Evolutionary conservation across 1,140 invertebrate species (phyloP), one percentile per base, ranked within the genome.

Genomic region (Sarcophaga bullata): DNA sequence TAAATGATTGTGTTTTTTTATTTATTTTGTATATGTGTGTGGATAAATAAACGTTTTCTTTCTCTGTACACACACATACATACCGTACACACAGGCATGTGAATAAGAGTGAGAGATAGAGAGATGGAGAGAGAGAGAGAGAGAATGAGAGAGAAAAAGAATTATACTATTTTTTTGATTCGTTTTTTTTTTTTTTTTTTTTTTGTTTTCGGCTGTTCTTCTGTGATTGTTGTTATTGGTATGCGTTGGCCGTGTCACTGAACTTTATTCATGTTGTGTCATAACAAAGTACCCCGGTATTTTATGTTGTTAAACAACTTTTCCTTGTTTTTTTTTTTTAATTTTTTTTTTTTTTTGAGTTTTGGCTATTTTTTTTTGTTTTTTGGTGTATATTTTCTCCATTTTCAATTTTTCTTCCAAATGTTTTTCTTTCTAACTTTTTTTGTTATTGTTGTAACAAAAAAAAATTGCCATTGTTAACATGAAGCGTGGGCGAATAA

Each of bases 191-290:
- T n/a, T n/a, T n/a, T 37, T 37, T 37, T 37, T 37, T 37, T 37
- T 58, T 58, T 0, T 58, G 54, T 58, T n/a, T 37, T 58, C 13
- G 7, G 54, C n/a, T 15, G 15, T 15, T 58, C 13, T 58, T n/a
- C n/a, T 58, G 54, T 58, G 15, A 8, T 58, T 58, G 54, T 62
- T 15, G 11, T 25, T 68, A 19, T 17, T 25, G n/a, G 17, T 68
- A 19, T 68, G 62, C 54, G 54, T 58, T 58, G 54, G 54, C 54
- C 54, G 54, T 58, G 54, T 58, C 54, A 58, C 54, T 68, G 19
- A 68, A 17, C 19, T 68, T 68, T 9, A 25, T 68, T 68, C 62
- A 68, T 68, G 62, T 68, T 68, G 17, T 68, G 62, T 68, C n/a
- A 68, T 68, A 68, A 68, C 19, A 68, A 19, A 19, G 62, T 68